Base-by-base conservation (phyloP, 2,888 invertebrate genomes). In the Agrilus mali region DNA sequence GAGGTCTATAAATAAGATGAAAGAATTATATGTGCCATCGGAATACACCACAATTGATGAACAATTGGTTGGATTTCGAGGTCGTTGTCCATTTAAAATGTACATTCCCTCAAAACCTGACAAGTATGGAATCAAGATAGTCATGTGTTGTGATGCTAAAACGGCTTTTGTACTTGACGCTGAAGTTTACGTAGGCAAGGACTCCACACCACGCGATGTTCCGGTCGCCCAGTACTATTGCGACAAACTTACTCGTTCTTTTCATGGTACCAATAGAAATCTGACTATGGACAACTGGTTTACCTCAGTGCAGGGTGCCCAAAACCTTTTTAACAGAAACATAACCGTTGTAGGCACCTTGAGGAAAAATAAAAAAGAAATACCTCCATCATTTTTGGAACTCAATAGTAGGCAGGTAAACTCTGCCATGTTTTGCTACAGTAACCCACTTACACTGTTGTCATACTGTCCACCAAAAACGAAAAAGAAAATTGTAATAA, bases 41-140 rank as follows among this genome's bases (percentile, higher is more conserved):
- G 16, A 33, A 36, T 42, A 32, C 20, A 42, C 31, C 22, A 38
- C 27, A 32, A 33, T 52, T 7, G 46, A 51, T 10, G 48, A 55
- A 45, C 40, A 42, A 17, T 40, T 50, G 34, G 42, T 50, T 14
- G 40, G 33, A 12, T 48, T 50, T 31, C 31, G 45, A 12, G 48
- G 45, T 31, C 37, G 37, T n/a, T 48, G 45, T 31, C 45, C 41
- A 13, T 50, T 50, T n/a, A n/a, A n/a, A n/a, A n/a, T n/a, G n/a
- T n/a, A n/a, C n/a, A n/a, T n/a, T n/a, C n/a, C n/a, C n/a, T n/a
- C n/a, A n/a, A n/a, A n/a, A n/a, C n/a, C n/a, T n/a, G n/a, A n/a
- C n/a, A n/a, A n/a, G n/a, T n/a, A n/a, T n/a, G n/a, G n/a, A n/a
- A n/a, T n/a, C 32, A 42, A 46, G 40, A 41, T 42, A 31, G 42